Evolutionary conservation across 2,797 vertebrate species (phyloP), one percentile per base, ranked within the genome.

Genomic region (Hephaestus fuliginosus): DNA sequence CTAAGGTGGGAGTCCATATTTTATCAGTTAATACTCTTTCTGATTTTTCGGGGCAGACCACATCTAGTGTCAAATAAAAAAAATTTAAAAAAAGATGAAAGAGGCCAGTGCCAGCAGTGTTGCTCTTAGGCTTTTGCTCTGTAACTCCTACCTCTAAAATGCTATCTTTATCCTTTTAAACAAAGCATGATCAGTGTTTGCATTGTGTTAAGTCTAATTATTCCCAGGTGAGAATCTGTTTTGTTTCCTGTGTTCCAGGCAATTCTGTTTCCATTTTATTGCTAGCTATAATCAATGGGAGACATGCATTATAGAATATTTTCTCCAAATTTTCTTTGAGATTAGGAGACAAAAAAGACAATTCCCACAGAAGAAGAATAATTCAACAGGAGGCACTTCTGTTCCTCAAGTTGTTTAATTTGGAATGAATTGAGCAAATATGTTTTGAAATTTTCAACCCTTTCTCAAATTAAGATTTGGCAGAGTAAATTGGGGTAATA

Each of bases 151-250:
- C 93, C 96, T 96, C 91, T 92, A 92, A 95, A 73, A 95, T 95
- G 96, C 96, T 97, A 89, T 94, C 82, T 86, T 91, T 78, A 88
- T 86, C 95, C 95, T 95, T 95, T 95, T 71, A 92, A 94, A 93
- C 96, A 92, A 96, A 97, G 98, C 98, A 98, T 99, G 97, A 96
- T 96, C 95, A 94, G 95, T 97, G 97, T 98, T 95, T 97, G 96
- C 97, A 96, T 97, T 97, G 95, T 96, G 92, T 96, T 94, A 73
- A 95, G 92, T 97, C 94, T 94, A 95, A 95, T 94, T 93, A 83
- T 96, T 97, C 96, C 88, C 84, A 96, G 96, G 96, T 97, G 96
- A 97, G 96, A 96, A 96, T 95, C 94, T 95, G 92, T 96, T 96
- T 99, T 98, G 97, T 99, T 99, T 99, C 97, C 97, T 99, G 97